Percentiles rank a stretch among this genome's conserved stretches.
phyloP scores from a whole-genome alignment of 2,888 invertebrate genomes.

The Harpagoxenus sublaevis region DNA sequence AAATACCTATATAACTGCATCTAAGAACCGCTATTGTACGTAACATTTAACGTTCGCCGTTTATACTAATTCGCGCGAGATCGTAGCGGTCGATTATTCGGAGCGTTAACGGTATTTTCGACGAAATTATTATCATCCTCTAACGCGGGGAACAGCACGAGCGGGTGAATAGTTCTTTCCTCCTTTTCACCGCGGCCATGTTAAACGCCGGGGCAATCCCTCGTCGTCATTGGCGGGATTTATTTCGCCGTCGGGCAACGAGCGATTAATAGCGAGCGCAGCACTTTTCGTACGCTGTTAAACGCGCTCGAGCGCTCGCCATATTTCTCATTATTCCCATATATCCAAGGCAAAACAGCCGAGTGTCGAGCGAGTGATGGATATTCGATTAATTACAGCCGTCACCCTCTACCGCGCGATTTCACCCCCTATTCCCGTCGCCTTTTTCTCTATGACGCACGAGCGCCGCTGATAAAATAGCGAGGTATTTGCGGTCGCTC shows the following conservation, averaged over 20 bases:
- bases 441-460: slow-evolving; percentile 52
- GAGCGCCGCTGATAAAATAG: slow-evolving; percentile 63
- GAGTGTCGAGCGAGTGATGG: slow-evolving; percentile 54
- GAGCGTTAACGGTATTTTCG: slow-evolving; percentile 32
- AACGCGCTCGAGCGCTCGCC: slow-evolving; percentile 15
- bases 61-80: slow-evolving; percentile 43
- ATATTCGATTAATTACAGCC: slow-evolving; percentile 64
- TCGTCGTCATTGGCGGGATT: slow-evolving; percentile 35
- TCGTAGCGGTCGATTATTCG: slow-evolving; percentile 40
- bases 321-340: slow-evolving; percentile 41
- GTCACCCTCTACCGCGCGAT: slow-evolving; percentile 30
- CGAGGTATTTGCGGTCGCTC: slow-evolving; percentile 50
- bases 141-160: slow-evolving; percentile 15
- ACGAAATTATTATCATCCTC: slow-evolving; percentile 41
- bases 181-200: slow-evolving; percentile 7
- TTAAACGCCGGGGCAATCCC: slow-evolving; percentile 5
- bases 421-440: neutral
- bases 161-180: neutral
- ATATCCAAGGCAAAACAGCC: slow-evolving; percentile 38
- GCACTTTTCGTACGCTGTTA: slow-evolving; percentile 33
- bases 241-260: slow-evolving; percentile 44
- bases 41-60: slow-evolving; percentile 27
- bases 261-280: slow-evolving; percentile 44
- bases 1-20: neutral
- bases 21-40: slow-evolving; percentile 48